phyloP scores from a whole-genome alignment of 1,140 invertebrate species.

The Heliothis subflexa region DNA sequence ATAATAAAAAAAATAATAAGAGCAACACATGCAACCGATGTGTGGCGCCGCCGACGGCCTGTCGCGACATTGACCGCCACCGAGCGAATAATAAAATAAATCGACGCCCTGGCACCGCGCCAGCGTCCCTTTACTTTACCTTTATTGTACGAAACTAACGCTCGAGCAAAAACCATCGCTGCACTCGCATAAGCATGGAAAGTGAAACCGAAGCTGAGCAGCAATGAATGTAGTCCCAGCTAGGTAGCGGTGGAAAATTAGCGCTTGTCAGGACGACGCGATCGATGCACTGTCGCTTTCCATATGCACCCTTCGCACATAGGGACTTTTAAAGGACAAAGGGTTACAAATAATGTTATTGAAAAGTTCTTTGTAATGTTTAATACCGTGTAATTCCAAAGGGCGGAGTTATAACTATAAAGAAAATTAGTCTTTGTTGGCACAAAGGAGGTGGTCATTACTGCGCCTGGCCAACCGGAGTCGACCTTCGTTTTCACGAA shows the following conservation, averaged over 20 bases:
- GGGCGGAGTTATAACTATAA: constrained; percentile 48
- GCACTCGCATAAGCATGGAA: constrained; percentile 44
- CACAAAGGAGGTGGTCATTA: constrained; percentile 55
- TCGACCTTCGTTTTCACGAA: constrained; percentile 82
- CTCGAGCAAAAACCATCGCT: constrained; percentile 56
- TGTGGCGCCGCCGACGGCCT: constrained; percentile 62
- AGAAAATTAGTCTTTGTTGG: constrained; percentile 52
- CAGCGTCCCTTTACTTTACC: constrained; percentile 79
- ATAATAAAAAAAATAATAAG: constrained; percentile 61
- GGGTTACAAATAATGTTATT: constrained; percentile 50
- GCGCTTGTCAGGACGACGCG: constrained; percentile 33
- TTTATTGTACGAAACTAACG: constrained; percentile 60
- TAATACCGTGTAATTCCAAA: neutral
- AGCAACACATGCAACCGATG: constrained; percentile 72
- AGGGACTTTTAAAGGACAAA: constrained; percentile 46
- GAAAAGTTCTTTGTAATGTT: neutral
- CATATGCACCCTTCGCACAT: constrained; percentile 54
- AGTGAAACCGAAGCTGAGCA: constrained; percentile 54
- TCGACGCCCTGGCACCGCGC: constrained; percentile 76
- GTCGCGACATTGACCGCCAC: constrained; percentile 84
- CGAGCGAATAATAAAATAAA: constrained; percentile 81
- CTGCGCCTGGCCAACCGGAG: constrained; percentile 46
- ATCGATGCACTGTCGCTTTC: constrained; percentile 59
- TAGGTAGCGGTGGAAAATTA: constrained; percentile 12
- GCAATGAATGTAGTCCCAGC: constrained; percentile 51